Conservation (phyloP, 2,888 invertebrate species). For the Pristionchus exspectatus region DNA sequence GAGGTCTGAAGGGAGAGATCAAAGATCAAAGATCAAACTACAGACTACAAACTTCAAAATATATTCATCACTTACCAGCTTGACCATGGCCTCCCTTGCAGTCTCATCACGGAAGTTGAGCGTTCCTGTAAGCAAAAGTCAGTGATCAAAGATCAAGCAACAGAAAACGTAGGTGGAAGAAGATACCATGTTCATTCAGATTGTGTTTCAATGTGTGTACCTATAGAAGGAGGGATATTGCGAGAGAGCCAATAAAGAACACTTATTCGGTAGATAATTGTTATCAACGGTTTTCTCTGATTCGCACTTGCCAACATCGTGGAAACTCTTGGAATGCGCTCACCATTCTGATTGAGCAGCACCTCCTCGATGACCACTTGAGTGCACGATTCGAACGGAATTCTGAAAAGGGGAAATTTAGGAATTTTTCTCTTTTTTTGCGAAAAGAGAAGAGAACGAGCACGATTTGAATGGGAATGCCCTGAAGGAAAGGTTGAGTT, state of each 20-base stretch:
- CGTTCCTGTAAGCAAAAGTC: neutral
- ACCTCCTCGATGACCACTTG: conserved; percentile 65
- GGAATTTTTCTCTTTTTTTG: neutral
- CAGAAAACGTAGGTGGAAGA: too few species aligned
- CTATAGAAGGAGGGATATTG: too few species aligned
- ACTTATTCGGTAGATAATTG: too few species aligned
- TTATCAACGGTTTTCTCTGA: too few species aligned
- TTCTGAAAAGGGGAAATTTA: neutral
- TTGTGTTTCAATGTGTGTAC: too few species aligned
- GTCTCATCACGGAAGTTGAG: conserved; percentile 53
- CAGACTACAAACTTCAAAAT: neutral
- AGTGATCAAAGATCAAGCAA: too few species aligned
- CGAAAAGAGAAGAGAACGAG: neutral
- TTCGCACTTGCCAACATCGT: too few species aligned
- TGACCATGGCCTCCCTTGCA: conserved; percentile 51
- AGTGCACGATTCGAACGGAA: conserved; percentile 59
- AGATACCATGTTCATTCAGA: too few species aligned
- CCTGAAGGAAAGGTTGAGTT: too few species aligned
- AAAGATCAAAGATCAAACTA: neutral
- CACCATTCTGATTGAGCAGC: conserved; percentile 56
- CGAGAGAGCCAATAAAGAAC: too few species aligned
- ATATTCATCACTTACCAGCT: conserved; percentile 14
- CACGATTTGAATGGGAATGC: too few species aligned
- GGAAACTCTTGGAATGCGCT: neutral
- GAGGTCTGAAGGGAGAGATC: neutral